Base-by-base conservation (phyloP, 2,113 vertebrate genomes). In the Pseudorhombus dupliciocellatus region DNA sequence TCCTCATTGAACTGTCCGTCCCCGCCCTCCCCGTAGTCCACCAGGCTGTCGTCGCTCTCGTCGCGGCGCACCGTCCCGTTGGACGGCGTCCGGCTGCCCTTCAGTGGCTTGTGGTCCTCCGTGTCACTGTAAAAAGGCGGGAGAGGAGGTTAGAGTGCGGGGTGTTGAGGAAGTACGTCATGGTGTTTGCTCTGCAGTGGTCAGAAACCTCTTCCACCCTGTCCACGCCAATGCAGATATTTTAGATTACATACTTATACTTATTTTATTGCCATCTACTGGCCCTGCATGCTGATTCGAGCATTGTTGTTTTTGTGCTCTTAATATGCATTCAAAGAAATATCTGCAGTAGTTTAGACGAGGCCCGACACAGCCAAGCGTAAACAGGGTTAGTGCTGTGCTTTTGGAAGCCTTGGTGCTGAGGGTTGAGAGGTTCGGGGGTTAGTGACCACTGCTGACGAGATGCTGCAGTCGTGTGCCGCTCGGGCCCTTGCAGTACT, bases 1-100 rank as follows among this genome's bases (percentile, higher is more conserved):
- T 99, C 97, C 87, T 99, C 97, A 52, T 98, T 99, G 92, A 99
- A 99, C 85, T 98, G 97, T 61, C 97, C 97, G 15, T 99, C 98
- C 57, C 97, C 97, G 14, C 97, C 97, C 90, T 99, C 97, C 65
- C 97, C 96, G 84, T 99, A 99, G 93, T 99, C 97, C 91, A 98
- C 97, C 89, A 98, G 93, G 89, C 97, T 99, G 90, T 98, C 97
- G 48, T 98, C 97, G 7, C 97, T 98, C 82, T 98, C 97, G 65
- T 98, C 97, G 18, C 97, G 97, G 88, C 97, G 97, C 91, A 98
- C 96, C 85, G 97, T 99, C 77, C 97, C 96, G 53, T 99, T 97
- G 84, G 97, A 99, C 66, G 97, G 96, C 15, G 96, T 98, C 77
- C 97, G 94, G 88, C 97, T 99, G 83, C 96, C 97, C 89, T 99